Conservation (phyloP, 2,888 invertebrate species). For the Spilosoma lubricipeda region DNA sequence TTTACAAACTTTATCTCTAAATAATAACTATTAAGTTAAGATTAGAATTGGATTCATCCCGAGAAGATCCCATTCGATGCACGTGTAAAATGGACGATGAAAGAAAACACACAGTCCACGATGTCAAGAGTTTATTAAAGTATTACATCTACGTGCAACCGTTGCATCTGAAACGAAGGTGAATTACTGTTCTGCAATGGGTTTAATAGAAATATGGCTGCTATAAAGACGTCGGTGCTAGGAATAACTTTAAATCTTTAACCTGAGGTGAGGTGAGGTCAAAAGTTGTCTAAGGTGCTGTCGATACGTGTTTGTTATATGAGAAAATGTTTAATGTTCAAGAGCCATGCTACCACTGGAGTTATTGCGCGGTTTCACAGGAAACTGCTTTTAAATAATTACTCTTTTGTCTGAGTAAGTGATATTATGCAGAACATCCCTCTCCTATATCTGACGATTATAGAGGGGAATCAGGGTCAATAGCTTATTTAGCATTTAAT, state of each 20-base stretch:
- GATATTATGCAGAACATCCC: no score
- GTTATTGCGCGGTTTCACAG: neutral
- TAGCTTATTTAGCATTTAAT: no score
- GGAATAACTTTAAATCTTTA: neutral
- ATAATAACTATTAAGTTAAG: no score
- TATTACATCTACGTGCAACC: constrained; percentile 39
- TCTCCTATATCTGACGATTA: no score
- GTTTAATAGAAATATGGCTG: constrained; percentile 18
- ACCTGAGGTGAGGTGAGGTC: neutral
- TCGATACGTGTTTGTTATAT: no score
- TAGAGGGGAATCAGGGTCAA: no score
- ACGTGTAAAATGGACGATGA: neutral
- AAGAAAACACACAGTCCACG: neutral
- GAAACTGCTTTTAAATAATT: neutral
- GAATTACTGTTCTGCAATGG: constrained; percentile 9
- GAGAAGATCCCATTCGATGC: neutral
- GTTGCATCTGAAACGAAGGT: constrained; percentile 9
- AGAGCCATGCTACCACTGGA: no score
- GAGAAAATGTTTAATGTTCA: neutral
- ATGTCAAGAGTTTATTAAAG: constrained; percentile 28
- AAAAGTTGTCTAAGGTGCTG: neutral
- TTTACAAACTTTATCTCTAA: no score
- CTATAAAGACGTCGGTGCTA: neutral
- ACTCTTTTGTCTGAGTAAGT: no score
- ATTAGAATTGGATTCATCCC: neutral